Base-by-base conservation (phyloP, 2,797 vertebrate genomes). In the Pseudopleuronectes americanus region DNA sequence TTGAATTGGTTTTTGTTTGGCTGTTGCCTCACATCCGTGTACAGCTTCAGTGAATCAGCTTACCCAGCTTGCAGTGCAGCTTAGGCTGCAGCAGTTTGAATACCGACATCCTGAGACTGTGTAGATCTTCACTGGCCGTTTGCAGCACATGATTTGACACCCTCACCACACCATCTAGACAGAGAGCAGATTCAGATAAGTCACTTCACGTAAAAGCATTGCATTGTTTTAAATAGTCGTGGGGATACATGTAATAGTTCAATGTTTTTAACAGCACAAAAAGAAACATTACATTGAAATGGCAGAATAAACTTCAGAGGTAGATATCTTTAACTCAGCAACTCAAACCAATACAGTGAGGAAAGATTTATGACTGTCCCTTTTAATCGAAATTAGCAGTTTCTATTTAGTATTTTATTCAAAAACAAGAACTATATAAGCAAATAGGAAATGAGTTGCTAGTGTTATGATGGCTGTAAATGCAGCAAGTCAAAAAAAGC, bases 11-110 rank as follows among this genome's bases (percentile, higher is more conserved):
- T 19, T 19, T 16, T 6, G 14, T 45, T 45, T 45, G 17, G 43
- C 5, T 16, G 12, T 22, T 16, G 7, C 13, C 3, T 7, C 6
- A 26, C 24, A 4, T 33, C 49, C 4, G 17, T 16, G 38, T 16
- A 41, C 38, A 41, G 38, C 10, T 5, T 52, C 16, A 4, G 10
- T 28, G 19, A 33, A 16, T 26, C 31, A 48, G 5, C 86, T 95
- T 94, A 99, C 97, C 97, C 38, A 97, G 90, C 72, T 93, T 88
- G 86, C 95, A 96, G 1, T 79, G 94, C 69, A 98, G 92, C 54
- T 80, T 94, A 23, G 95, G 94, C 69, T 96, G 93, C 84, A 99
- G 88, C 8, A 91, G 87, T 36, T 81, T 80, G 83, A 98, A 96
- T 75, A 95, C 54, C 0, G 76, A 77, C 31, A 93, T 92, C 89